A percentile compares a stretch with the other conserved stretches of the same genome.
These are phyloP conservation scores for Melanocharis versteri DNA, from an alignment of 2,113 vertebrate species.

Conservation along the genomic window DNA sequence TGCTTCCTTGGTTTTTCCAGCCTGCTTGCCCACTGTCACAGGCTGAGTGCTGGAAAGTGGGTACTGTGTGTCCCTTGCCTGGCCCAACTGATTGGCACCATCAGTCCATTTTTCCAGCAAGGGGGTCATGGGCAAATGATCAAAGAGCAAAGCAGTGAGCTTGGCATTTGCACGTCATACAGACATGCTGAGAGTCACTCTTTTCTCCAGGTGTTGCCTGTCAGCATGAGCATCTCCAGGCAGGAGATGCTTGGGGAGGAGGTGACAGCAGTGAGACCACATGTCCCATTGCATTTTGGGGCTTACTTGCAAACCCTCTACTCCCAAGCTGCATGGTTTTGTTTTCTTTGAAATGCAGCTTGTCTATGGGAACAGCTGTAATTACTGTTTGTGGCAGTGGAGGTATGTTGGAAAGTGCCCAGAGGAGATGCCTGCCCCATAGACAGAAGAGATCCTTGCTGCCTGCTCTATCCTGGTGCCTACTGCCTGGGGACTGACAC, in stretches of 20 bases:
- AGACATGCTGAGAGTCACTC: background rate
- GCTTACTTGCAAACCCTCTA: background rate
- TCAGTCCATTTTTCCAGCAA: background rate
- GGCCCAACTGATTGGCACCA: background rate
- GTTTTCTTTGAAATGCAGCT: background rate
- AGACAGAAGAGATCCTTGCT: background rate
- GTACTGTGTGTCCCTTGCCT: background rate
- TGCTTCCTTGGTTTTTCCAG: background rate
- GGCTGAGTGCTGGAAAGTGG: background rate
- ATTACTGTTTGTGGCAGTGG: accelerated
- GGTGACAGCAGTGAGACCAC: background rate
- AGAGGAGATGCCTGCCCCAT: background rate
- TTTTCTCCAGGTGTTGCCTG: background rate
- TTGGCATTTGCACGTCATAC: accelerated
- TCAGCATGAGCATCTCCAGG: background rate
- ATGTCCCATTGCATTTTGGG: accelerated
- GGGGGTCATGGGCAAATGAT: background rate
- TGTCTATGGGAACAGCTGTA: background rate
- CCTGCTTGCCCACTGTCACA: background rate
- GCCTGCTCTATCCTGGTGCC: background rate
- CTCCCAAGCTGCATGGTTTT: background rate
- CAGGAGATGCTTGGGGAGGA: background rate
- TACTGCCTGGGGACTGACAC: background rate
- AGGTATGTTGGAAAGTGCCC: background rate
- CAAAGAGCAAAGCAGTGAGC: background rate